A percentile compares a stretch with the other conserved stretches of the same genome.
Evolutionary conservation across 2,888 invertebrate genomes (phyloP).

Genomic region (Pristionchus fissidentatus): DNA sequence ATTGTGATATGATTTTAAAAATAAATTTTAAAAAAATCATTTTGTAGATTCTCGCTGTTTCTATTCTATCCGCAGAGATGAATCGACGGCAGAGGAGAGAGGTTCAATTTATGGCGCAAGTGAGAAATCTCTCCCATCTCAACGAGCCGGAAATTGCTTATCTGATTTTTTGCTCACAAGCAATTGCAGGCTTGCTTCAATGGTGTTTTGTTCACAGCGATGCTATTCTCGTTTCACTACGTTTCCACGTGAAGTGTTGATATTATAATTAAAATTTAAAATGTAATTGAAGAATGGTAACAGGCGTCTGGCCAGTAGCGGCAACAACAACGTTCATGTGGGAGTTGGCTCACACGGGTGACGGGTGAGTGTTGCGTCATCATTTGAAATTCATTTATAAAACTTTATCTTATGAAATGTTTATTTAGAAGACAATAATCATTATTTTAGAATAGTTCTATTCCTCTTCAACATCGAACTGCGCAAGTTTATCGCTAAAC

Average conservation of each 20-base stretch:
- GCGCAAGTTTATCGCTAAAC: neutral
- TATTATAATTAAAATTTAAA: neutral
- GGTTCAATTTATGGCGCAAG: conserved; percentile 19
- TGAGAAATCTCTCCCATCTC: too few relatives aligned
- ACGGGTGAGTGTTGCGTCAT: conserved; percentile 26
- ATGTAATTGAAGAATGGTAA: neutral
- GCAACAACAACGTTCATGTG: conserved; percentile 3
- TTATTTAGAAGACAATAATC: too few relatives aligned
- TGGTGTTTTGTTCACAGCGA: conserved; percentile 19
- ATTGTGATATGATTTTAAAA: too few relatives aligned
- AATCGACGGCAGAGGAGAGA: conserved; percentile 19
- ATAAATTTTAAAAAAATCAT: too few relatives aligned
- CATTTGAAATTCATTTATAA: neutral
- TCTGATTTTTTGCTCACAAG: too few relatives aligned
- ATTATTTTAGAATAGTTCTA: neutral
- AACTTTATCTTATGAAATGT: neutral
- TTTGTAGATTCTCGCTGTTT: neutral
- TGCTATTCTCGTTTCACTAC: conserved; percentile 17
- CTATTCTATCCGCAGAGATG: neutral
- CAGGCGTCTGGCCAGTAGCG: neutral
- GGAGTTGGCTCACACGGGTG: conserved; percentile 13
- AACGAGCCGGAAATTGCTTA: too few relatives aligned
- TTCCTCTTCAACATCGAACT: conserved; percentile 36
- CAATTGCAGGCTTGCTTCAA: conserved; percentile 17
- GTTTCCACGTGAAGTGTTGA: neutral